A percentile compares a stretch with the other conserved stretches of the same genome.
phyloP scores from a whole-genome alignment of 2,888 invertebrate genomes.

The Callimorpha dominula region DNA sequence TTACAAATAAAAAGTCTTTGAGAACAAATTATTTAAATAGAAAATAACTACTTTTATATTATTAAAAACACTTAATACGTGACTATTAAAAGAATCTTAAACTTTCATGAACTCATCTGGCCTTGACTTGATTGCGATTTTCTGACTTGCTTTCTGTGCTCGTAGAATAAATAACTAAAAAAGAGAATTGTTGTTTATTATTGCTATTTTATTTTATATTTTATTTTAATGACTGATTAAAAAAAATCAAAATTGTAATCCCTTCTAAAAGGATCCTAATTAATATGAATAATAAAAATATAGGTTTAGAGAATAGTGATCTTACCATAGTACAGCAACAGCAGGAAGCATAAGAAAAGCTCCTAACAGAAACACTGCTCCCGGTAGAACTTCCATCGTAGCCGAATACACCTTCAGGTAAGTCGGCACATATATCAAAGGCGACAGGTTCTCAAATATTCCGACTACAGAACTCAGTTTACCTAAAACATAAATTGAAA shows the following conservation, averaged over 20 bases:
- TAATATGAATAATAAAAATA: neutral
- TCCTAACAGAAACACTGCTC: slow-evolving; percentile 89
- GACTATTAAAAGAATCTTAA: neutral
- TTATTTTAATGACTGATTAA: too few relatives aligned
- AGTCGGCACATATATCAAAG: slow-evolving; percentile 89
- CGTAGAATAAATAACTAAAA: slow-evolving; percentile 66
- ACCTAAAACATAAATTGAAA: slow-evolving; percentile 70
- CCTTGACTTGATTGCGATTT: slow-evolving; percentile 16
- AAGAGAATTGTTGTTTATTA: neutral
- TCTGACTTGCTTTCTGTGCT: slow-evolving; percentile 56
- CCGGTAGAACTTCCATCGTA: slow-evolving; percentile 89
- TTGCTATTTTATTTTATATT: too few relatives aligned
- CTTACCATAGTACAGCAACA: slow-evolving; percentile 87
- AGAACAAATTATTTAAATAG: too few relatives aligned
- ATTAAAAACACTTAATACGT: neutral
- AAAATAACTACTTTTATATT: too few relatives aligned
- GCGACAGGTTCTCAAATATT: slow-evolving; percentile 89
- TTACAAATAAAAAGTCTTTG: too few relatives aligned
- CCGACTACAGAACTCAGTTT: slow-evolving; percentile 90
- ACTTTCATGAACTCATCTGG: neutral
- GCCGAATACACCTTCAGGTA: slow-evolving; percentile 89
- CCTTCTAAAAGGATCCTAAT: too few relatives aligned
- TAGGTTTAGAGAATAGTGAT: slow-evolving; percentile 19
- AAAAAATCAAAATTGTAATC: too few relatives aligned
- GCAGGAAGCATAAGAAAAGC: slow-evolving; percentile 88